A percentile compares a stretch with the other conserved stretches of the same genome.
phyloP scores from a whole-genome alignment of 2,113 vertebrate species.

The Sprattus sprattus region DNA sequence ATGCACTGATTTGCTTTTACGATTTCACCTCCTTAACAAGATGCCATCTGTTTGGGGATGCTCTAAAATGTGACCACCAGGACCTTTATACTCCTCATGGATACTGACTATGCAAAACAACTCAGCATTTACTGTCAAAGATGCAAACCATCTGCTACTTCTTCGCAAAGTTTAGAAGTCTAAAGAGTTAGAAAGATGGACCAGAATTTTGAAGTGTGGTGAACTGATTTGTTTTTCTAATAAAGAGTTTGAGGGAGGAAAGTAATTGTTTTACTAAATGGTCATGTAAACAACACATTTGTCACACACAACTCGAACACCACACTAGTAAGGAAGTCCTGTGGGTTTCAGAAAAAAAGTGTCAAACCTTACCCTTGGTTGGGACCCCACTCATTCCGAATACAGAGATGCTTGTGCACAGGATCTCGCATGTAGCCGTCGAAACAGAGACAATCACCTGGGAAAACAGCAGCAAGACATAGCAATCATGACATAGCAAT shows the following conservation, averaged over 20 bases:
- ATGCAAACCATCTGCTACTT: neutral
- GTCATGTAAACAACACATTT: no score
- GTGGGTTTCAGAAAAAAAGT: neutral
- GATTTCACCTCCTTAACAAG: constrained; percentile 16
- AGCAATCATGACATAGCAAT: neutral
- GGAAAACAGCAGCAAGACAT: constrained; percentile 32
- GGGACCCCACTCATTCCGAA: constrained; percentile 95
- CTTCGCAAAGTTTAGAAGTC: neutral
- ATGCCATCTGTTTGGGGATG: constrained; percentile 11
- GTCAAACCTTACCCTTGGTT: constrained; percentile 92
- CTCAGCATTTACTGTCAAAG: constrained; percentile 10
- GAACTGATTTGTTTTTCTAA: neutral
- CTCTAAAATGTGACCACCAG: constrained; percentile 5
- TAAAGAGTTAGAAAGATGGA: neutral
- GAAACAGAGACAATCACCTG: constrained; percentile 93
- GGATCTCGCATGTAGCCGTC: constrained; percentile 98
- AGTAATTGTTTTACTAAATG: neutral
- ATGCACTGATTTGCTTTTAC: constrained; percentile 16
- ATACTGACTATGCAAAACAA: constrained; percentile 1
- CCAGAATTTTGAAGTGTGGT: neutral
- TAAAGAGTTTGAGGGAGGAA: neutral
- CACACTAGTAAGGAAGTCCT: neutral
- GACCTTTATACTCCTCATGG: constrained; percentile 8
- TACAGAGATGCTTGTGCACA: constrained; percentile 96
- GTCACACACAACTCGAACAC: neutral